Evolutionary conservation across 2,888 invertebrate species (phyloP).

Genomic region (Hyles lineata): DNA sequence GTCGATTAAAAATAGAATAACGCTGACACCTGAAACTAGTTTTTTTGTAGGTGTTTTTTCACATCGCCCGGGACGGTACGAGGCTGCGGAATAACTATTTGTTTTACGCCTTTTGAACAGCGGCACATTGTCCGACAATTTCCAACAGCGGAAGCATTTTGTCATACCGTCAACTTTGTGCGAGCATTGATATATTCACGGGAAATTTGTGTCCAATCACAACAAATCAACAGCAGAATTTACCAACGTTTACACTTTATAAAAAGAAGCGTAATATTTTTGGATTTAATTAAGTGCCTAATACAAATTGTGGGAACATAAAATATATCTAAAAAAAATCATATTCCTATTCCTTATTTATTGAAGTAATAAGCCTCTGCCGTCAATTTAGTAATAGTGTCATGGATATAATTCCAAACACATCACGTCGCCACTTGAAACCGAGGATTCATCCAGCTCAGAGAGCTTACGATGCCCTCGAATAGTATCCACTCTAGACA

Average conservation of each 20-base stretch:
- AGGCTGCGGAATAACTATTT: background rate
- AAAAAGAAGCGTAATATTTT: too few relatives aligned
- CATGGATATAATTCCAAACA: too few relatives aligned
- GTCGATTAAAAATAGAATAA: too few relatives aligned
- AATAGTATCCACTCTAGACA: background rate
- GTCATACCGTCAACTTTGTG: background rate
- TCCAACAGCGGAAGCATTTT: background rate
- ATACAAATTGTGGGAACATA: too few relatives aligned
- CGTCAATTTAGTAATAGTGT: too few relatives aligned
- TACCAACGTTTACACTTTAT: too few relatives aligned
- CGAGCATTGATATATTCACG: background rate
- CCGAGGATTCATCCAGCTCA: background rate
- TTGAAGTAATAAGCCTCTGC: too few relatives aligned
- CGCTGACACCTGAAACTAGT: too few relatives aligned
- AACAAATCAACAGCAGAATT: background rate
- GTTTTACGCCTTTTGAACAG: background rate
- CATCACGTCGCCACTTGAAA: too few relatives aligned
- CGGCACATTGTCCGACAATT: background rate
- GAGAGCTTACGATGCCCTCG: background rate
- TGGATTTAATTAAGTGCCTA: too few relatives aligned
- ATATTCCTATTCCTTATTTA: too few relatives aligned
- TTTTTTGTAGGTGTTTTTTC: background rate
- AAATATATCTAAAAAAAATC: too few relatives aligned
- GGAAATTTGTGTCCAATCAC: background rate
- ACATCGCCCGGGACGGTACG: background rate